These are phyloP conservation scores for Sebastes miniatus DNA, from an alignment of 2,797 vertebrate species.

Conservation along the genomic window DNA sequence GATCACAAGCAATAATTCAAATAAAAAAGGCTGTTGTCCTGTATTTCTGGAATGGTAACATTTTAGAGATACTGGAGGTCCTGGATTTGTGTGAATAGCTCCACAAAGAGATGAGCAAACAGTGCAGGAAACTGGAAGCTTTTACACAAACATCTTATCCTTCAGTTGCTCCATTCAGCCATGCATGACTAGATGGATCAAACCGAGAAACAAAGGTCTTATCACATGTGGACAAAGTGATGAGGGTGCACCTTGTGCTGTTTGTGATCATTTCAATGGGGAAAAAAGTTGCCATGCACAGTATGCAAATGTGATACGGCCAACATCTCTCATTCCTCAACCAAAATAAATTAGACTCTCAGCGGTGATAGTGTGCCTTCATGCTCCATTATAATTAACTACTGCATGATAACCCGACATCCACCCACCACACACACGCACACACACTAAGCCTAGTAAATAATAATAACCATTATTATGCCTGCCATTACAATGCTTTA, in stretches of 20 bases:
- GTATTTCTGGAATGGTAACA: not conserved
- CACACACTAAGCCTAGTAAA: slow-evolving; percentile 65
- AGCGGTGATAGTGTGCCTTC: slow-evolving; percentile 54
- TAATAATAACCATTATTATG: slow-evolving; percentile 77
- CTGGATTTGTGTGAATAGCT: slow-evolving; percentile 1
- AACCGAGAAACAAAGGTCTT: slow-evolving; percentile 40
- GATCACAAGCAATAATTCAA: not conserved
- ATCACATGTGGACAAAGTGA: slow-evolving; percentile 37
- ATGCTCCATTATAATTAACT: slow-evolving; percentile 78
- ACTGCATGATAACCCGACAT: slow-evolving; percentile 67
- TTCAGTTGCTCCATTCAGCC: slow-evolving; percentile 9
- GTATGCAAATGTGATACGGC: slow-evolving; percentile 44
- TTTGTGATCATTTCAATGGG: not conserved
- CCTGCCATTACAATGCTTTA: slow-evolving; percentile 70
- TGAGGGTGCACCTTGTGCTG: slow-evolving; percentile 31
- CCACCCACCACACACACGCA: slow-evolving; percentile 28
- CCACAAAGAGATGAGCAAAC: slow-evolving; percentile 7
- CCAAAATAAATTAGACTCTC: slow-evolving; percentile 74
- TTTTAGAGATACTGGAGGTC: not conserved
- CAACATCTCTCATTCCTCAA: slow-evolving; percentile 37
- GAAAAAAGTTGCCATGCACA: not conserved
- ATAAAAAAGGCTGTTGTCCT: not conserved
- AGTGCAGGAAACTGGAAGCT: slow-evolving; percentile 34
- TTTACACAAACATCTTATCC: slow-evolving; percentile 46
- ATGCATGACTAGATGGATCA: slow-evolving; percentile 36